A percentile compares a stretch with the other conserved stretches of the same genome.
phyloP scores from a whole-genome alignment of 2,888 invertebrate species.

The Melieria omissa region DNA sequence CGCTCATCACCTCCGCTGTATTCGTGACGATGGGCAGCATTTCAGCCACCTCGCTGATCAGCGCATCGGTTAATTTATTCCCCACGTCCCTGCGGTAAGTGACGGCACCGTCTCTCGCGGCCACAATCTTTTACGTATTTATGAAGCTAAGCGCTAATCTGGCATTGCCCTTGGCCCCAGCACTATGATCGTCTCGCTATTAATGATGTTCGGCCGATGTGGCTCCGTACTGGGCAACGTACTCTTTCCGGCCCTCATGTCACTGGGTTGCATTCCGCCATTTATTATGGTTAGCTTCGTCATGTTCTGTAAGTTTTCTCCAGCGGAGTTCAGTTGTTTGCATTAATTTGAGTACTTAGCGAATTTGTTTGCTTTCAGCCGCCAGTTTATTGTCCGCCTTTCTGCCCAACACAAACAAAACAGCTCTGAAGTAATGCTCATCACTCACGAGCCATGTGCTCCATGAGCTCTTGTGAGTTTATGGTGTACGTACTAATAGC shows the following conservation, averaged over 20 bases:
- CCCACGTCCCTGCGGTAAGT: constrained; percentile 51
- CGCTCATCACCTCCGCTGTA: constrained; percentile 69
- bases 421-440: constrained; percentile 41
- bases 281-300: constrained; percentile 74
- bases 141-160: background rate
- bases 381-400: constrained; percentile 44
- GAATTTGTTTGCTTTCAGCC: constrained; percentile 40
- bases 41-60: constrained; percentile 47
- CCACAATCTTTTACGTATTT: background rate
- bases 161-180: constrained; percentile 62
- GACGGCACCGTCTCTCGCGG: constrained; percentile 2
- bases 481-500: too few relatives aligned
- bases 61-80: constrained; percentile 49
- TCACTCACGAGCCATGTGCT: too few relatives aligned
- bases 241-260: constrained; percentile 74
- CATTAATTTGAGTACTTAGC: background rate
- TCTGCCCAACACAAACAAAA: constrained; percentile 46
- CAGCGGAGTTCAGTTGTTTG: background rate
- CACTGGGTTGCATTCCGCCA: constrained; percentile 75
- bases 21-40: constrained; percentile 62
- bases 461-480: too few relatives aligned
- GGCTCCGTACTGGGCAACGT: constrained; percentile 77
- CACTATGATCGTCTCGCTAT: constrained; percentile 77
- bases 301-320: constrained; percentile 69
- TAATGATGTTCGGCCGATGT: constrained; percentile 75